Evolutionary conservation across 2,888 invertebrate species (phyloP).

Genomic region (Tipula vernalis): DNA sequence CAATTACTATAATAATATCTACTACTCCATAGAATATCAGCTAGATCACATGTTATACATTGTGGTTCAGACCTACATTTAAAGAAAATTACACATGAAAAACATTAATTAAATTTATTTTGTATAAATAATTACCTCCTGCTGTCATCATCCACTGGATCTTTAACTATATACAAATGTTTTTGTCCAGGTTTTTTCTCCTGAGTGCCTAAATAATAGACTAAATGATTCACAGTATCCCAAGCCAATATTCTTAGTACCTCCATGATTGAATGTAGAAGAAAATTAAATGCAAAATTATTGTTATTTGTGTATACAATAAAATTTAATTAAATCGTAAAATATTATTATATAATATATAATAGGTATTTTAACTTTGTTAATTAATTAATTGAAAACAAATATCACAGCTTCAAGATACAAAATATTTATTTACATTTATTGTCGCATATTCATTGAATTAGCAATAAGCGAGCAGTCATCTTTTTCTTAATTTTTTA

Average conservation of each 20-base stretch:
- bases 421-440: neutral
- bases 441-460: neutral
- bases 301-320: neutral
- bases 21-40: constrained; percentile 64
- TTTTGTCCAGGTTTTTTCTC: constrained; percentile 72
- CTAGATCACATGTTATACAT: constrained; percentile 76
- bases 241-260: constrained; percentile 61
- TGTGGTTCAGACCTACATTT: constrained; percentile 47
- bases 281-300: constrained; percentile 9
- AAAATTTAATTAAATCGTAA: neutral
- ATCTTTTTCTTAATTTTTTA: neutral
- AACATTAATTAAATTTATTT: no score
- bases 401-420: neutral
- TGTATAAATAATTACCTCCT: constrained; percentile 37
- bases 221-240: constrained; percentile 72
- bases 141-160: constrained; percentile 55
- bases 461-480: neutral
- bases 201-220: constrained; percentile 66
- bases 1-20: constrained; percentile 73
- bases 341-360: neutral
- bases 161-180: constrained; percentile 77
- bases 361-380: neutral
- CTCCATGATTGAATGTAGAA: constrained; percentile 19
- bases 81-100: neutral
- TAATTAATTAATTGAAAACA: neutral